These are phyloP conservation scores for Alauda arvensis DNA, from an alignment of 2,797 vertebrate genomes.

Conservation along the genomic window DNA sequence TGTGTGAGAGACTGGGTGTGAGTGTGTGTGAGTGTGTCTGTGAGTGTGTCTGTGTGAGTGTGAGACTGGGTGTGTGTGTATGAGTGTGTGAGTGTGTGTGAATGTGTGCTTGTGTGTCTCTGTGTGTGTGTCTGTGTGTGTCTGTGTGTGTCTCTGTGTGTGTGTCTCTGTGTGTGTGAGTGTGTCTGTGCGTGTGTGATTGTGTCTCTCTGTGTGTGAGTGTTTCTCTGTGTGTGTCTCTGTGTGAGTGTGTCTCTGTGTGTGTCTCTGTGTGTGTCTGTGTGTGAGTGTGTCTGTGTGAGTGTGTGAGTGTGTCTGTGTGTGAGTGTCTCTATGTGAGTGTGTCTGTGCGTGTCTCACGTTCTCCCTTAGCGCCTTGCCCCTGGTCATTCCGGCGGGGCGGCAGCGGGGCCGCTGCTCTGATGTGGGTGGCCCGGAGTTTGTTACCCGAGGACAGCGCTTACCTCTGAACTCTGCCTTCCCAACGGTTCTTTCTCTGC, in stretches of 20 bases:
- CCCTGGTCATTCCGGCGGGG: conserved; percentile 54
- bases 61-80: too few relatives aligned
- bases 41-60: too few relatives aligned
- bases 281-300: background rate
- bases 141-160: too few relatives aligned
- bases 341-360: background rate
- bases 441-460: conserved; percentile 61
- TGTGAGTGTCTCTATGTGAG: background rate
- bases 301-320: background rate
- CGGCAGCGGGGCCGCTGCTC: conserved; percentile 47
- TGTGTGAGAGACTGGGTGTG: too few relatives aligned
- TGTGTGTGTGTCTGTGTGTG: too few relatives aligned
- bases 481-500: conserved; percentile 30
- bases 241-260: background rate
- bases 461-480: conserved; percentile 59
- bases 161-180: too few relatives aligned
- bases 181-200: too few relatives aligned
- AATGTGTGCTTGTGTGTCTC: too few relatives aligned
- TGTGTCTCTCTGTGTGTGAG: too few relatives aligned
- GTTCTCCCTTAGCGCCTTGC: conserved; percentile 50
- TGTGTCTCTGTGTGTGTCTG: background rate
- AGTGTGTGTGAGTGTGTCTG: too few relatives aligned
- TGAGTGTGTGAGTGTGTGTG: too few relatives aligned
- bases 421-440: conserved; percentile 60
- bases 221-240: background rate